Conservation (phyloP, 2,888 invertebrate species). For the Geophilus truncorum region DNA sequence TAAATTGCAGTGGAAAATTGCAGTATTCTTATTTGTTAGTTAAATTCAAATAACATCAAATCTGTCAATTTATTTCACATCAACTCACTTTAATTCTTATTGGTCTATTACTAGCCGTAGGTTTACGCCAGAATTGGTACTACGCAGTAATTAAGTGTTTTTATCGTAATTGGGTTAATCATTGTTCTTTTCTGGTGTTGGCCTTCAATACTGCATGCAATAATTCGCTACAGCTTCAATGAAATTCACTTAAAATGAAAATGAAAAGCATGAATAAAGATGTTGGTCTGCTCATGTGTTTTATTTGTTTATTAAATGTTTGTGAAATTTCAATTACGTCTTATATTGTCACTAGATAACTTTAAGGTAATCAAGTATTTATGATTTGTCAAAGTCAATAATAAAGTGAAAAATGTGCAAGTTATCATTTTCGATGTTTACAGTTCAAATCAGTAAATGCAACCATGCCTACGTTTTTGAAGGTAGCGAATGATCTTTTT, state of each 20-base stretch:
- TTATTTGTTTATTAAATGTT: not conserved
- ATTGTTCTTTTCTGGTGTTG: not conserved
- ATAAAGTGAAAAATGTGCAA: not conserved
- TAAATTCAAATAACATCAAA: too few relatives aligned
- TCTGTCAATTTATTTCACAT: not conserved
- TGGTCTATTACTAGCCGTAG: not conserved
- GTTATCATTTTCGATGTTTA: not conserved
- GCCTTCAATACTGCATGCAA: not conserved
- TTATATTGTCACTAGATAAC: conserved; percentile 7
- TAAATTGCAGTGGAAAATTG: not conserved
- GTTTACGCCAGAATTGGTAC: not conserved
- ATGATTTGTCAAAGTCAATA: not conserved
- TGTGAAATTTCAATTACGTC: too few relatives aligned
- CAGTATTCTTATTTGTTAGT: not conserved
- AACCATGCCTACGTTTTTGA: not conserved
- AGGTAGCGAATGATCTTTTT: not conserved
- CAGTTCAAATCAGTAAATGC: not conserved
- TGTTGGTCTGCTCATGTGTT: not conserved
- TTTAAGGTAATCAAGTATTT: not conserved
- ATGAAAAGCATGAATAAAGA: not conserved
- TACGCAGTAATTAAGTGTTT: not conserved
- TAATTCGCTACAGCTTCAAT: not conserved
- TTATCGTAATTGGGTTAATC: not conserved
- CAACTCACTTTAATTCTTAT: not conserved
- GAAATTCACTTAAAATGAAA: not conserved